Percentiles rank a stretch among this genome's conserved stretches.
These are phyloP conservation scores for Propithecus perrieri DNA, from an alignment of 2,797 vertebrate species.

Conservation along the genomic window DNA sequence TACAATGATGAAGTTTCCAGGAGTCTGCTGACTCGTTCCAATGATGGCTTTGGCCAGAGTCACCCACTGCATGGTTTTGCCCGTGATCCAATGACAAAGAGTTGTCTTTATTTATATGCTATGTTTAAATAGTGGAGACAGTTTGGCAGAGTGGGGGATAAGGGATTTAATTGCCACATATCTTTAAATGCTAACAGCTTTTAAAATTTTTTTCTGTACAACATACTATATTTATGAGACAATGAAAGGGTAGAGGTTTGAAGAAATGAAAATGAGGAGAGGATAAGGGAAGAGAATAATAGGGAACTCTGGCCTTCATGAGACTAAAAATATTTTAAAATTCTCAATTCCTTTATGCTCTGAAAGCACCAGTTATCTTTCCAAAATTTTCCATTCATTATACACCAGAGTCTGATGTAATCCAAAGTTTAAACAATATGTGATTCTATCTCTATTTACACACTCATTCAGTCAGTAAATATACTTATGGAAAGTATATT, in stretches of 20 bases:
- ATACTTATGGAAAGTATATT: constrained; percentile 17
- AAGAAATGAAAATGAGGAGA: constrained; percentile 41
- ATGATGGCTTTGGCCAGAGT: constrained; percentile 30
- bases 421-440: constrained; percentile 67
- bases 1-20: not conserved
- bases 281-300: constrained; percentile 17
- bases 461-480: constrained; percentile 50
- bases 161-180: constrained; percentile 36
- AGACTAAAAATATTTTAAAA: constrained; percentile 55
- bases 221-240: constrained; percentile 21
- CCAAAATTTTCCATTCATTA: constrained; percentile 58
- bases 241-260: not conserved
- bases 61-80: constrained; percentile 4
- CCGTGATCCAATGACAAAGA: constrained; percentile 32
- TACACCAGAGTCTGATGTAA: constrained; percentile 30
- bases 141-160: constrained; percentile 5
- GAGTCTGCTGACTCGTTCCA: constrained; percentile 25
- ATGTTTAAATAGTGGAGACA: constrained; percentile 28
- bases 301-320: not conserved
- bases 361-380: constrained; percentile 56
- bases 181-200: constrained; percentile 45
- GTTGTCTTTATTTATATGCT: constrained; percentile 49
- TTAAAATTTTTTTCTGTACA: not conserved
- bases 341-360: constrained; percentile 56
- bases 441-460: constrained; percentile 65